Evolutionary conservation across 1,140 invertebrate species (phyloP).

Genomic region (Diploscapter pachys): DNA sequence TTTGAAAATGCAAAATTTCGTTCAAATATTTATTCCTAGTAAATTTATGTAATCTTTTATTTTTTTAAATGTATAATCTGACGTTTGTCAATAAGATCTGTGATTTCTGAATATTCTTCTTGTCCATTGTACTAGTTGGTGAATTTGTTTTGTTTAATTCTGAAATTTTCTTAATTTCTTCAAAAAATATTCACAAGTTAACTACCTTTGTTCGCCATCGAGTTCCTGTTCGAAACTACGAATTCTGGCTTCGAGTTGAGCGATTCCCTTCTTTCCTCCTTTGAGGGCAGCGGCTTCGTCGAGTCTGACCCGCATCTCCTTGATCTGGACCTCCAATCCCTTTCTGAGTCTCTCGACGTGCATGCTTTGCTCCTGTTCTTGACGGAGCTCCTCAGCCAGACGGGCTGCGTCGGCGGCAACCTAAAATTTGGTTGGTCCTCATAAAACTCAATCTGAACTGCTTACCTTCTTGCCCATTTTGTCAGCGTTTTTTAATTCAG

Average conservation of each 20-base stretch:
- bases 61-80: too few relatives aligned
- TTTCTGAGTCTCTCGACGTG: constrained; percentile 97
- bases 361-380: constrained; percentile 96
- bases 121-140: too few relatives aligned
- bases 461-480: constrained; percentile 94
- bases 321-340: constrained; percentile 91
- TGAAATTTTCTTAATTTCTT: too few relatives aligned
- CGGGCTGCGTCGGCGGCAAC: constrained; percentile 95
- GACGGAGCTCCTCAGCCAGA: constrained; percentile 92
- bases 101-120: too few relatives aligned
- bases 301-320: constrained; percentile 87
- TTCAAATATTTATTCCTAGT: too few relatives aligned
- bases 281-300: constrained; percentile 86
- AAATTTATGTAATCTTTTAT: too few relatives aligned
- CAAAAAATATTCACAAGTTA: too few relatives aligned
- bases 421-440: too few relatives aligned
- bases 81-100: too few relatives aligned
- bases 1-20: too few relatives aligned
- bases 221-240: constrained; percentile 56
- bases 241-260: constrained; percentile 65
- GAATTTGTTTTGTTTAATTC: too few relatives aligned
- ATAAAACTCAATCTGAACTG: too few relatives aligned
- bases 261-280: constrained; percentile 82
- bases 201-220: constrained; percentile 48
- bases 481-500: constrained; percentile 92